These are phyloP conservation scores for Anthophora plumipes DNA, from an alignment of 2,888 invertebrate genomes.

Conservation along the genomic window DNA sequence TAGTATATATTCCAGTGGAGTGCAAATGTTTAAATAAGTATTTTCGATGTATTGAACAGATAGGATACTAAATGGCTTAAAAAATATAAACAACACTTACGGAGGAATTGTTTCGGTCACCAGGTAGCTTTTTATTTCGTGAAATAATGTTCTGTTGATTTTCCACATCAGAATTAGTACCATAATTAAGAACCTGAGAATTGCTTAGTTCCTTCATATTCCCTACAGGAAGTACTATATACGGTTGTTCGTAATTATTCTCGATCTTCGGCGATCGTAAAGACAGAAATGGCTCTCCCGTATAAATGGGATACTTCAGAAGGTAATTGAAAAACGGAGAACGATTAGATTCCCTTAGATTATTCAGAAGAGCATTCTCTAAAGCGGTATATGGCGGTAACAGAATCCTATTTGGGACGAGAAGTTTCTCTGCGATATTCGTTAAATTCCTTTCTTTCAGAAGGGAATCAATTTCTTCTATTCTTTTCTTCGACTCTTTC, in stretches of 20 bases:
- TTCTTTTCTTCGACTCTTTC: not conserved
- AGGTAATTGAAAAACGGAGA: slow-evolving; percentile 1
- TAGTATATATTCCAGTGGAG: too few relatives aligned
- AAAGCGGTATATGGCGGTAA: not conserved
- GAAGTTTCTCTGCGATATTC: slow-evolving; percentile 5
- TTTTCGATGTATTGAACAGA: too few relatives aligned
- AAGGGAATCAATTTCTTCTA: not conserved
- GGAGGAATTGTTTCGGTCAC: not conserved
- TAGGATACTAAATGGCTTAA: too few relatives aligned
- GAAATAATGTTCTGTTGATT: not conserved
- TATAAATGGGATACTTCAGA: not conserved
- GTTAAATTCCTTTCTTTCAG: slow-evolving; percentile 5
- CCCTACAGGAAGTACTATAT: not conserved
- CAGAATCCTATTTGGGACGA: slow-evolving; percentile 1
- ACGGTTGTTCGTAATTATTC: not conserved
- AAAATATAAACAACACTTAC: slow-evolving; percentile 14
- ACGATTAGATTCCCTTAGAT: slow-evolving; percentile 6
- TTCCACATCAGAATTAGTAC: not conserved
- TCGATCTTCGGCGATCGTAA: not conserved
- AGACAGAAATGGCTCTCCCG: not conserved
- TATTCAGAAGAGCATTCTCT: not conserved
- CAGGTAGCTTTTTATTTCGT: not conserved
- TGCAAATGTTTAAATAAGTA: too few relatives aligned
- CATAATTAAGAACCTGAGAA: not conserved
- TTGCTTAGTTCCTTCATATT: not conserved